A percentile compares a stretch with the other conserved stretches of the same genome.
These are phyloP conservation scores for Rapana venosa DNA, from an alignment of 2,888 invertebrate species.

Conservation along the genomic window DNA sequence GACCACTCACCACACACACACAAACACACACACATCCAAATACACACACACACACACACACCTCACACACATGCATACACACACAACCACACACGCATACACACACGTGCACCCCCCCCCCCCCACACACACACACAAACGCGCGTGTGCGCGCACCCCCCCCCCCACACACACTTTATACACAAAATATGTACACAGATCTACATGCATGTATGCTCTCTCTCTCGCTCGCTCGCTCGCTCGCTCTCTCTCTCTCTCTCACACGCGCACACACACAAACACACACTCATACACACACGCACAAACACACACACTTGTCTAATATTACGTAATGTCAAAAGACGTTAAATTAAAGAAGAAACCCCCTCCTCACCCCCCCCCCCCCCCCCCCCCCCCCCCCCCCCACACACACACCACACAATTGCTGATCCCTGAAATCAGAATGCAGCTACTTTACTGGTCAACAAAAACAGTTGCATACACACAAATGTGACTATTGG, in stretches of 20 bases:
- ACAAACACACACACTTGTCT: no score
- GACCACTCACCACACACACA: not conserved
- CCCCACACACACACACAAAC: not conserved
- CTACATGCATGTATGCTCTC: not conserved
- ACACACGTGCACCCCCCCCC: not conserved
- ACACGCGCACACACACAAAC: no score
- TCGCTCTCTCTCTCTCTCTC: no score
- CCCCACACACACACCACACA: not conserved
- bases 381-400: not conserved
- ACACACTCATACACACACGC: no score
- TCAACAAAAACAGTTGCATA: no score
- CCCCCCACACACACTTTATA: not conserved
- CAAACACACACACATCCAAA: not conserved
- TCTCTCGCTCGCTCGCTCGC: no score
- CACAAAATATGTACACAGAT: not conserved
- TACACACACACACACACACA: slow-evolving; percentile 10
- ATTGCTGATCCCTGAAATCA: not conserved
- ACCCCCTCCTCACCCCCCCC: not conserved
- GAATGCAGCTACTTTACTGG: not conserved
- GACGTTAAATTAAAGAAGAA: not conserved
- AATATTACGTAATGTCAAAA: not conserved
- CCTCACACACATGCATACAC: not conserved
- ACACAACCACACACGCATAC: not conserved
- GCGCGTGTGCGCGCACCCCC: not conserved
- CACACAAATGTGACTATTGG: no score